Evolutionary conservation across 1,140 invertebrate species (phyloP).

Genomic region (Ceratina calcarata): DNA sequence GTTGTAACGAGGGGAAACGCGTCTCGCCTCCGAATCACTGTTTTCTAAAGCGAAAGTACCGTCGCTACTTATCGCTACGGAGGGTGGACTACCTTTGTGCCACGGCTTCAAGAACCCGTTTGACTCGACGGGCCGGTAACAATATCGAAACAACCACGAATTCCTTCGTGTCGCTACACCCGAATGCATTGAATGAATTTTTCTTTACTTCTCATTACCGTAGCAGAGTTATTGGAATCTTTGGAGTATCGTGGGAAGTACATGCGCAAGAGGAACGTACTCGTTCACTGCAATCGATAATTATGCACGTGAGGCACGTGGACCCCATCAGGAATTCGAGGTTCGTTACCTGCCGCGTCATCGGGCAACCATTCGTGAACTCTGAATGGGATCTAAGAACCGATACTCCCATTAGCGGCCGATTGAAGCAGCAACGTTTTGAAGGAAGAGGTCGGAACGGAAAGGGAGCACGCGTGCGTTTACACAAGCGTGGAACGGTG

Average conservation of each 20-base stretch:
- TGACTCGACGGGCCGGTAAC: conserved; percentile 19
- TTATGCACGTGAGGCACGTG: not conserved
- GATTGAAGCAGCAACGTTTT: conserved; percentile 62
- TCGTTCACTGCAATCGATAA: not conserved
- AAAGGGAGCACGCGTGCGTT: conserved; percentile 64
- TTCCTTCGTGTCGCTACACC: too few species aligned
- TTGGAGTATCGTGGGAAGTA: too few species aligned
- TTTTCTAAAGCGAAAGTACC: conserved; percentile 60
- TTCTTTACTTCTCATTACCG: too few species aligned
- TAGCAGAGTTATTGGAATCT: too few species aligned
- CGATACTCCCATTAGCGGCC: conserved; percentile 64
- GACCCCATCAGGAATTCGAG: not conserved
- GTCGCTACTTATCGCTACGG: conserved; percentile 33
- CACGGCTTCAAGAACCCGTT: conserved; percentile 45
- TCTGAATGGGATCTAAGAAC: conserved; percentile 59
- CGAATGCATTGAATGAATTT: too few species aligned
- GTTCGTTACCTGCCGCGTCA: conserved; percentile 18
- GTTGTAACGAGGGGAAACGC: conserved; percentile 13
- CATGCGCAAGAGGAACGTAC: not conserved
- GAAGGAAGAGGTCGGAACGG: conserved; percentile 10
- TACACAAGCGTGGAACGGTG: conserved; percentile 71
- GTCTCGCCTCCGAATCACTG: conserved; percentile 41
- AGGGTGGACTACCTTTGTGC: conserved; percentile 50
- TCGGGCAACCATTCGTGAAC: conserved; percentile 2
- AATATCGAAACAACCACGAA: not conserved